Evolutionary conservation across 2,797 vertebrate species (phyloP).

Genomic region (Myoxocephalus aenaeus): DNA sequence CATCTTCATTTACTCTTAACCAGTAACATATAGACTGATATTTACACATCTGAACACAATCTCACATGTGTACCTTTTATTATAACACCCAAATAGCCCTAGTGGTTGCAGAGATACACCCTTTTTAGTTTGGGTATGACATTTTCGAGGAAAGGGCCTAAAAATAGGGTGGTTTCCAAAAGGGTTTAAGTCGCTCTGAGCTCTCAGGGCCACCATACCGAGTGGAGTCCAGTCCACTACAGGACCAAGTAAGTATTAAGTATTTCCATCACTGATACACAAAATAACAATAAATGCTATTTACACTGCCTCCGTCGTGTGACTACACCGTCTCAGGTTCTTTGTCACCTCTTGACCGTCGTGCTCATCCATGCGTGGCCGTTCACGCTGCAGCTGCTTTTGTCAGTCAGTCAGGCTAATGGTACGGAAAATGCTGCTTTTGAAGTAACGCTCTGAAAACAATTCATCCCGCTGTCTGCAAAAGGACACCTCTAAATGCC

Average conservation of each 20-base stretch:
- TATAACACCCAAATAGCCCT: no score
- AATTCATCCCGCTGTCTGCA: conserved; percentile 39
- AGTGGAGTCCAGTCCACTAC: not conserved
- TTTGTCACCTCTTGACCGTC: not conserved
- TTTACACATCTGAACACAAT: no score
- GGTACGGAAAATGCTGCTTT: conserved; percentile 66
- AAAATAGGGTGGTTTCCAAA: no score
- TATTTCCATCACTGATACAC: conserved; percentile 17
- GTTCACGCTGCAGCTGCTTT: not conserved
- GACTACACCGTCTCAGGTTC: conserved; percentile 15
- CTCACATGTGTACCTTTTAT: no score
- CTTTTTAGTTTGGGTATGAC: no score
- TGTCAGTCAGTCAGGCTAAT: conserved; percentile 66
- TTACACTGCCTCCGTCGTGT: no score
- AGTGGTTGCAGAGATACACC: no score
- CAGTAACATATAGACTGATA: no score
- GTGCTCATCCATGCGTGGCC: not conserved
- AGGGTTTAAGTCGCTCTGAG: not conserved
- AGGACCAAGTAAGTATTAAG: not conserved
- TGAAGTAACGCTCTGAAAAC: conserved; percentile 54
- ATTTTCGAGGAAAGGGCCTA: no score
- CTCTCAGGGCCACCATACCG: not conserved
- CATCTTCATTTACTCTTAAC: no score
- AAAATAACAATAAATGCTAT: conserved; percentile 56
- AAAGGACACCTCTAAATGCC: conserved; percentile 74